These are phyloP conservation scores for Bubalus kerabau DNA, from an alignment of 2,113 vertebrate species.

Conservation along the genomic window DNA sequence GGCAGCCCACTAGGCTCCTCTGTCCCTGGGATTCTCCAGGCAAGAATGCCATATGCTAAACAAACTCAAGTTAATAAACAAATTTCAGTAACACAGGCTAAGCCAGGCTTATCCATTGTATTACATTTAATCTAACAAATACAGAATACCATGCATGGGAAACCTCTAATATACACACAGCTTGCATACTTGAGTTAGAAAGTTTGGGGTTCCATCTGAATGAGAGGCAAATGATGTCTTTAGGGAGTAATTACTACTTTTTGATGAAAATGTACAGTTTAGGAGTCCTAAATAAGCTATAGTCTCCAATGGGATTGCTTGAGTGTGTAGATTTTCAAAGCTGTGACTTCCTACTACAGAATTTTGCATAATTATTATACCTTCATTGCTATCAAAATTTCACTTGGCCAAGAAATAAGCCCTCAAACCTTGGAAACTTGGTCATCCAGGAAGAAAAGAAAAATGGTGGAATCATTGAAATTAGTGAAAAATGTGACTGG, in stretches of 20 bases:
- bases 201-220: not conserved
- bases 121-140: not conserved
- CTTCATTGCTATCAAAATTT: not conserved
- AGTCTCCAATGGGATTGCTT: not conserved
- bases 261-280: not conserved
- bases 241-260: not conserved
- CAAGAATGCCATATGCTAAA: not conserved
- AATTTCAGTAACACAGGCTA: not conserved
- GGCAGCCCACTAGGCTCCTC: too few relatives aligned
- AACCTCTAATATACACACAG: not conserved
- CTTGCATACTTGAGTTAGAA: not conserved
- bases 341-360: not conserved
- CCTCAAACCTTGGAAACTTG: not conserved
- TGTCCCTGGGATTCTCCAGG: too few relatives aligned
- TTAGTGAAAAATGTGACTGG: not conserved
- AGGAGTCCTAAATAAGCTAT: not conserved
- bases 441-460: not conserved
- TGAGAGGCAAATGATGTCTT: not conserved
- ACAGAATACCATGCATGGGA: not conserved
- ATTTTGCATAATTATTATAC: not conserved
- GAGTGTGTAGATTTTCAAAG: not conserved
- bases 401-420: not conserved
- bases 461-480: not conserved
- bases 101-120: not conserved
- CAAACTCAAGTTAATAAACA: conserved; percentile 6